Percentiles rank a stretch among this genome's conserved stretches.
phyloP scores from a whole-genome alignment of 2,113 vertebrate genomes.

The Peromyscus polionotus region DNA sequence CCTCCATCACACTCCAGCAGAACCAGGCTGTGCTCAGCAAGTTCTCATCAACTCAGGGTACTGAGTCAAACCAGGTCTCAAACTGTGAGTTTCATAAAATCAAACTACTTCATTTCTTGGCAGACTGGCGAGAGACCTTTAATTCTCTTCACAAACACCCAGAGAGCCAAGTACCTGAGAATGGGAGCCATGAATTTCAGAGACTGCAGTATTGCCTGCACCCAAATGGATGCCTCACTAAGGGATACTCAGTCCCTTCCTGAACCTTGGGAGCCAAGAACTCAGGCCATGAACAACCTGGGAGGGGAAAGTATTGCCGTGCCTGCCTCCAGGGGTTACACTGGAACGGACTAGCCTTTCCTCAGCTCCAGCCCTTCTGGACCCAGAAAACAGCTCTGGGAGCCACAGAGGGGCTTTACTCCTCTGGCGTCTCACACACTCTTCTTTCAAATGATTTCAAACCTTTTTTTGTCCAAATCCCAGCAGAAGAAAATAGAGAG shows the following conservation, averaged over 20 bases:
- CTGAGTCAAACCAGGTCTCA: background rate
- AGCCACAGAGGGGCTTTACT: slow-evolving; percentile 80
- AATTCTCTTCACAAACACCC: slow-evolving; percentile 25
- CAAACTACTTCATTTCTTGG: background rate
- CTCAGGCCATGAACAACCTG: background rate
- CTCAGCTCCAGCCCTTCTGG: slow-evolving; percentile 25
- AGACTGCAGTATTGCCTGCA: background rate
- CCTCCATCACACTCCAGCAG: background rate
- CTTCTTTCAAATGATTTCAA: slow-evolving; percentile 89
- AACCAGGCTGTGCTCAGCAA: background rate
- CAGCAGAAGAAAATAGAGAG: slow-evolving; percentile 73
- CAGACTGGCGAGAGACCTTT: background rate
- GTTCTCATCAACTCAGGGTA: background rate
- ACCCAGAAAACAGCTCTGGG: slow-evolving; percentile 69
- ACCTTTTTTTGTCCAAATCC: slow-evolving; percentile 89
- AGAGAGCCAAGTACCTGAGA: background rate
- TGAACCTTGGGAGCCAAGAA: background rate
- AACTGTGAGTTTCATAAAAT: background rate
- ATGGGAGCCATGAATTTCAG: background rate
- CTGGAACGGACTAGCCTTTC: slow-evolving; percentile 17
- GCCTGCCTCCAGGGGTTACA: slow-evolving; percentile 50
- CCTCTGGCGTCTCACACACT: slow-evolving; percentile 88
- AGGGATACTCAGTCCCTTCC: background rate
- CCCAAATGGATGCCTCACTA: background rate
- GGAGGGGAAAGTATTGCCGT: background rate